Conservation (phyloP, 2,797 vertebrate genomes). For the Oophaga sylvatica region DNA sequence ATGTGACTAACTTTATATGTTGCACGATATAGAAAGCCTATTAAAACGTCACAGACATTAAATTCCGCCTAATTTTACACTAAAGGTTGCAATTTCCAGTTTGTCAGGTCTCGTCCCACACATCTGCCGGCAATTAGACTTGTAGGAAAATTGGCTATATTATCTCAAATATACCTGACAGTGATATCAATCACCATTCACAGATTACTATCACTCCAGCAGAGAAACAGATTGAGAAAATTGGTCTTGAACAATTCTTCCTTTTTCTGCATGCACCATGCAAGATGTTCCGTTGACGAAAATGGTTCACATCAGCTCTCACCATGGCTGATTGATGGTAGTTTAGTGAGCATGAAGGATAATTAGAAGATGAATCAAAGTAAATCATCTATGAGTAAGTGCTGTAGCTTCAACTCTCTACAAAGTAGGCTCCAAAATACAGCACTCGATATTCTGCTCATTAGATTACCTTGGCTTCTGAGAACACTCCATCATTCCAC, state of each 20-base stretch:
- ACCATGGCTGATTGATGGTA: constrained; percentile 64
- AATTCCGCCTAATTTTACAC: constrained; percentile 64
- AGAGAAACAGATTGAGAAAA: constrained; percentile 67
- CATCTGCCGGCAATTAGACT: constrained; percentile 69
- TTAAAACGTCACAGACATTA: constrained; percentile 60
- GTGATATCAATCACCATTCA: constrained; percentile 70
- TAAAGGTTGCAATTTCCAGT: constrained; percentile 62
- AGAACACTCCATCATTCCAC: neutral
- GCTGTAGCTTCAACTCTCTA: constrained; percentile 50
- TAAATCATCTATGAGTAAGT: constrained; percentile 62
- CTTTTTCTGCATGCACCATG: constrained; percentile 55
- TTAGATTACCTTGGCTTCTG: constrained; percentile 13
- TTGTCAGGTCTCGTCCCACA: constrained; percentile 66
- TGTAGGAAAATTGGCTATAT: constrained; percentile 70
- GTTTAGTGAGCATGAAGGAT: constrained; percentile 56
- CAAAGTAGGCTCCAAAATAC: constrained; percentile 46
- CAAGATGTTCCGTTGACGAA: constrained; percentile 65
- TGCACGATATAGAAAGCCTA: constrained; percentile 55
- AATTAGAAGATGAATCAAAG: constrained; percentile 60
- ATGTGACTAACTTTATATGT: constrained; percentile 26
- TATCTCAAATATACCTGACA: constrained; percentile 67
- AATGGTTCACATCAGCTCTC: constrained; percentile 63
- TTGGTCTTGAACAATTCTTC: constrained; percentile 59
- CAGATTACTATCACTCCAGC: constrained; percentile 64
- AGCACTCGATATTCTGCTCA: constrained; percentile 22